Evolutionary conservation across 2,113 vertebrate species (phyloP), one percentile per base, ranked within the genome.

Genomic region (Corvus cornix): DNA sequence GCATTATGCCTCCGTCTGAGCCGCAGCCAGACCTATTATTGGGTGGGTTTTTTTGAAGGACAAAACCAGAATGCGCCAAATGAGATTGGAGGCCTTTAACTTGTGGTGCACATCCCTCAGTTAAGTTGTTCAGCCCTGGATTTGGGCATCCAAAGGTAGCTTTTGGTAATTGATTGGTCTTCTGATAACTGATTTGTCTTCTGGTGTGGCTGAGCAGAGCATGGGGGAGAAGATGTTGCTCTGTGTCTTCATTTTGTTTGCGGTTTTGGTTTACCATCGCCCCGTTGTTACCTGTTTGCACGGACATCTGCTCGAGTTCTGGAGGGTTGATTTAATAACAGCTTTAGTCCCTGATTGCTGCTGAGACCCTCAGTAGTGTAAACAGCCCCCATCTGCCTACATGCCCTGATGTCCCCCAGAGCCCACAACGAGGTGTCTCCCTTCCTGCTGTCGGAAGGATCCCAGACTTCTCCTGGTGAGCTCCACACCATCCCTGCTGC

Each of bases 221-320:
- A 2, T 0, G 22, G 44, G 80, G 80, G 83, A 85, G 75, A 88
- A 73, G 81, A 80, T 46, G 35, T 30, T 41, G 76, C 69, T 88
- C 90, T 3, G 2, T 69, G 69, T 35, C 81, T 84, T 80, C 28
- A 13, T 90, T 95, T 69, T 1, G 0, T 63, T 90, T 28, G 39
- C 20, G 55, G 68, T 86, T 95, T 77, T 94, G 95, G 94, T 97
- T 97, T 96, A 91, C 87, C 89, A 51, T 93, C 81, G 73, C 63
- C 62, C 69, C n/a, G 26, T 64, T 37, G 80, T 84, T 91, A 64
- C 56, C 56, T 73, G 74, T 69, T 77, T 84, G 72, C 55, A 13
- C 0, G 53, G 95, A 87, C 94, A 95, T 94, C 84, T 94, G 89
- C 67, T 94, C 15, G 4, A 48, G 59, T 96, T 93, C 84, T 91